Evolutionary conservation across 2,797 vertebrate species (phyloP).

Genomic region (Poeciliopsis paucimaculata): DNA sequence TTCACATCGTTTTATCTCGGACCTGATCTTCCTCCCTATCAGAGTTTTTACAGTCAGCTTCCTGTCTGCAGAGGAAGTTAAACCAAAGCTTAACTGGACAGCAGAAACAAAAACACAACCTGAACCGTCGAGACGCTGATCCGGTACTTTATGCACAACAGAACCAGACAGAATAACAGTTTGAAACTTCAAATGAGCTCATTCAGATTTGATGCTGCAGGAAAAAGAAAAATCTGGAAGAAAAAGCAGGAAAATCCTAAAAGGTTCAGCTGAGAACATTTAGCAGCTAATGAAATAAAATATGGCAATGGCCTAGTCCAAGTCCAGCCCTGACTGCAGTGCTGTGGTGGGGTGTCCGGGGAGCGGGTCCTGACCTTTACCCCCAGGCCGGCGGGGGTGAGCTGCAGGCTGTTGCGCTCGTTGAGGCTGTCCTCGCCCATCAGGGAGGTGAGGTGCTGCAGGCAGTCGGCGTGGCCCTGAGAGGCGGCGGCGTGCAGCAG

Average conservation of each 20-base stretch:
- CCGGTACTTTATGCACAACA: not conserved
- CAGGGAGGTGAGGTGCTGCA: conserved; percentile 96
- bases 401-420: conserved; percentile 89
- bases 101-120: not conserved
- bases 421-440: conserved; percentile 97
- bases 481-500: conserved; percentile 91
- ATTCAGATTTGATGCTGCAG: not conserved
- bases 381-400: conserved; percentile 94
- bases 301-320: not conserved
- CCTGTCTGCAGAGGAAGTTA: not conserved
- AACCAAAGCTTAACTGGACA: not conserved
- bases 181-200: not conserved
- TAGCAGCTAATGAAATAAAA: not conserved
- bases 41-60: not conserved
- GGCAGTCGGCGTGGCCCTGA: conserved; percentile 92
- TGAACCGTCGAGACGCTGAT: not conserved
- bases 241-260: not conserved
- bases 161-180: not conserved
- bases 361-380: conserved; percentile 83
- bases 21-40: conserved; percentile 1
- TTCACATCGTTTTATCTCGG: conserved; percentile 4
- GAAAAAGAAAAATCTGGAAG: not conserved
- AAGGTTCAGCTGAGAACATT: not conserved
- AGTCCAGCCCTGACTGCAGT: not conserved
- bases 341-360: not conserved